Percentiles rank a stretch among this genome's conserved stretches.
phyloP scores from a whole-genome alignment of 2,113 vertebrate genomes.

The Coracopsis vasa region DNA sequence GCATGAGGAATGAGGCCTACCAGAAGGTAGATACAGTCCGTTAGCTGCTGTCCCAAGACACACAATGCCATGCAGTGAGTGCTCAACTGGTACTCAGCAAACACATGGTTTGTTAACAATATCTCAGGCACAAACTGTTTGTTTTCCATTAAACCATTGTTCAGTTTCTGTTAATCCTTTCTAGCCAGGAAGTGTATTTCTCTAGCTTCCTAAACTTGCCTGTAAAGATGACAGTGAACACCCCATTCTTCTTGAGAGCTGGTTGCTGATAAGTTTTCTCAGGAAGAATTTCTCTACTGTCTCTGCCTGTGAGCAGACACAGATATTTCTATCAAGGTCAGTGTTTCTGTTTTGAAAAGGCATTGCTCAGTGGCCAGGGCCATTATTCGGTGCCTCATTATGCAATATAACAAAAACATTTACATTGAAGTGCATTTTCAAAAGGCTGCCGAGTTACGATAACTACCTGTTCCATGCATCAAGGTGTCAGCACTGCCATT shows the following conservation, averaged over 20 bases:
- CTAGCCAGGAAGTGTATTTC: not conserved
- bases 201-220: not conserved
- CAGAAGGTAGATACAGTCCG: rapidly evolving
- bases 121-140: not conserved
- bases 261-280: not conserved
- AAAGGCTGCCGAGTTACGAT: not conserved
- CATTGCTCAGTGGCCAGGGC: not conserved
- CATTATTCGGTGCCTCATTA: not conserved
- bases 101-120: not conserved
- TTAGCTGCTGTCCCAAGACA: not conserved
- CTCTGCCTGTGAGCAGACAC: not conserved
- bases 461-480: not conserved
- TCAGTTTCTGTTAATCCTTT: not conserved
- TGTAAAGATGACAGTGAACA: not conserved
- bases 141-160: conserved; percentile 25
- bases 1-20: not conserved
- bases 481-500: not conserved
- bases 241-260: not conserved
- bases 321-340: not conserved
- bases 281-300: not conserved
- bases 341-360: not conserved
- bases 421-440: not conserved
- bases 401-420: not conserved
- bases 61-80: not conserved
- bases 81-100: not conserved